A percentile compares a stretch with the other conserved stretches of the same genome.
phyloP scores from a whole-genome alignment of 2,113 vertebrate species.

The Potamarius usumacintae region DNA sequence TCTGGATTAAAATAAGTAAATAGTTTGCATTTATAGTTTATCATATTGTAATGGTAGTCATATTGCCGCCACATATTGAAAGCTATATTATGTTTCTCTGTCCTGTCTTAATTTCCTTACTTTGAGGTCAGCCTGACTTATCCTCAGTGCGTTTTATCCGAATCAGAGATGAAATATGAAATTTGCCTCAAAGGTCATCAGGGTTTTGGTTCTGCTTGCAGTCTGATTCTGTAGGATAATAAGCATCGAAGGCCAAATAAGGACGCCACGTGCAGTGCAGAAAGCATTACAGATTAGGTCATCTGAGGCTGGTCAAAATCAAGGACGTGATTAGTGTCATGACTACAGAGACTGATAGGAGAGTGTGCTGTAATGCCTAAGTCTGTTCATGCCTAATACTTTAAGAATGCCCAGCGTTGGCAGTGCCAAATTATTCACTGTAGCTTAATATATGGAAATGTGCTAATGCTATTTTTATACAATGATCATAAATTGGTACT shows the following conservation, averaged over 20 bases:
- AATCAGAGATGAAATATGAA: slow-evolving; percentile 27
- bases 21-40: neutral
- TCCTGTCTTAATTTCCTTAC: neutral
- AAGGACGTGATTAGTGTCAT: slow-evolving; percentile 17
- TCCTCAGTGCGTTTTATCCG: neutral
- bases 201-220: slow-evolving; percentile 1
- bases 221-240: slow-evolving; percentile 5
- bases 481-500: neutral
- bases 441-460: neutral
- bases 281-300: slow-evolving; percentile 29
- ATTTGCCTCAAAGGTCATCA: neutral
- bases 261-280: neutral
- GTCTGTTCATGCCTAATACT: slow-evolving; percentile 17
- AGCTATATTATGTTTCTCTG: neutral
- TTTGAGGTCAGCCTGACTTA: neutral
- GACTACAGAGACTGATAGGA: slow-evolving; percentile 27
- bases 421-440: neutral
- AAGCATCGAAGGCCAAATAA: slow-evolving; percentile 10
- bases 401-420: slow-evolving; percentile 22
- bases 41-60: neutral
- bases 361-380: neutral
- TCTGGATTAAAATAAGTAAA: slow-evolving; percentile 1
- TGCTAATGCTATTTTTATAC: neutral
- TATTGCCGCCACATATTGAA: neutral
- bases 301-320: slow-evolving; percentile 26